phyloP scores from a whole-genome alignment of 2,797 vertebrate species.

The Falco berigora region DNA sequence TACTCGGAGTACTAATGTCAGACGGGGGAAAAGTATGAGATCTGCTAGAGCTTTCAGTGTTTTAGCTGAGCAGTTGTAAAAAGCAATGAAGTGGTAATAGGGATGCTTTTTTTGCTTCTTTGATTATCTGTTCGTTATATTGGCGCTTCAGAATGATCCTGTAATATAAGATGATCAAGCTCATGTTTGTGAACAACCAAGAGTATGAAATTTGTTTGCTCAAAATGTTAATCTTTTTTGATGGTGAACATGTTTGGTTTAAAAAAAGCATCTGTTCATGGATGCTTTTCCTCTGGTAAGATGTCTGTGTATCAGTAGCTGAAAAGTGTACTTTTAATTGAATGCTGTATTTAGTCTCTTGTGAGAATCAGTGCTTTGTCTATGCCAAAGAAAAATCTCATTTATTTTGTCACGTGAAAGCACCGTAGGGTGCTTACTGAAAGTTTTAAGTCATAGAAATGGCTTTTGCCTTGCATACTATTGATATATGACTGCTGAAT shows the following conservation, averaged over 20 bases:
- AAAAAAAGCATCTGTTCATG: conserved; percentile 25
- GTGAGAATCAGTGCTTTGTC: neutral
- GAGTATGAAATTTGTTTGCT: conserved; percentile 20
- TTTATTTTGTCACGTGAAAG: conserved; percentile 26
- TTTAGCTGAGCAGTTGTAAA: conserved; percentile 15
- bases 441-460: neutral
- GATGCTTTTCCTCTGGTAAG: neutral
- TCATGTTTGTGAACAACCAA: conserved; percentile 8
- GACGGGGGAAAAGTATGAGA: neutral
- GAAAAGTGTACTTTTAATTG: conserved; percentile 8
- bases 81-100: conserved; percentile 19
- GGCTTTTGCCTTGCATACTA: neutral
- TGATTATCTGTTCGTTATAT: conserved; percentile 16
- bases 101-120: neutral
- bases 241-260: neutral
- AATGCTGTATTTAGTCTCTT: neutral
- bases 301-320: neutral
- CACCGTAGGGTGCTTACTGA: neutral
- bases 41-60: neutral
- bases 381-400: conserved; percentile 5
- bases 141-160: neutral
- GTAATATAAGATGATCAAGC: conserved; percentile 1
- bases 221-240: conserved; percentile 17
- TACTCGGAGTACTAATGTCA: neutral
- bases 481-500: neutral